These are phyloP conservation scores for Chymomyza fuscimana DNA, from an alignment of 2,888 invertebrate species.

Conservation along the genomic window DNA sequence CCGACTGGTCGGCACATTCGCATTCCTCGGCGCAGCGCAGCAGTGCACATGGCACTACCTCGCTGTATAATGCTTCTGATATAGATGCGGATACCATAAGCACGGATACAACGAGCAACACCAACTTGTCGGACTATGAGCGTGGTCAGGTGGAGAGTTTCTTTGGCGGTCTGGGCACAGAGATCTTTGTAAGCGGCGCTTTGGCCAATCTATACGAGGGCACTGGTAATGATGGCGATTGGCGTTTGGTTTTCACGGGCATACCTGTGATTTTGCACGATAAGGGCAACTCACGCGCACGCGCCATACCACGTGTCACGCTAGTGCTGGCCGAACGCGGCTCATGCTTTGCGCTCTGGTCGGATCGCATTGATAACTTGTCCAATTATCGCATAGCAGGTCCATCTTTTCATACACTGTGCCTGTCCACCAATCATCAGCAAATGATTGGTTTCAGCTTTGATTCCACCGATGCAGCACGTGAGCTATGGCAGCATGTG, in stretches of 20 bases:
- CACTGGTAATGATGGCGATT: conserved; percentile 82
- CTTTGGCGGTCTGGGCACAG: conserved; percentile 88
- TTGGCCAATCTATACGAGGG: conserved; percentile 87
- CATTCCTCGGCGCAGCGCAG: conserved; percentile 59
- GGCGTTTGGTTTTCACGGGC: conserved; percentile 88
- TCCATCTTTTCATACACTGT: conserved; percentile 90
- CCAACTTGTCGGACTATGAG: conserved; percentile 83
- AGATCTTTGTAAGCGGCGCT: conserved; percentile 88
- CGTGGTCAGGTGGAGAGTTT: conserved; percentile 86
- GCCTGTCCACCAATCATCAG: conserved; percentile 87
- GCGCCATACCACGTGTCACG: conserved; percentile 85
- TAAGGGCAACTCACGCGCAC: conserved; percentile 86
- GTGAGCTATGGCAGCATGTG: conserved; percentile 85
- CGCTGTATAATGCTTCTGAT: conserved; percentile 77
- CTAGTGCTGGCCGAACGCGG: conserved; percentile 88
- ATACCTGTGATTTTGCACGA: conserved; percentile 89
- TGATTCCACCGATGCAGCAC: conserved; percentile 86
- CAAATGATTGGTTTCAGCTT: conserved; percentile 89
- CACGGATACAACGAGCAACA: conserved; percentile 78
- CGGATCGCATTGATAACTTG: conserved; percentile 89
- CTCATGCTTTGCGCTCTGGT: conserved; percentile 90
- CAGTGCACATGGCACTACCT: conserved; percentile 74
- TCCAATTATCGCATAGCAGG: conserved; percentile 87
- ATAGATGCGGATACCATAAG: conserved; percentile 78
- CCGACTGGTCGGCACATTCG: conserved; percentile 54